Evolutionary conservation across 1,140 invertebrate species (phyloP).

Genomic region (Drosophila sproati): DNA sequence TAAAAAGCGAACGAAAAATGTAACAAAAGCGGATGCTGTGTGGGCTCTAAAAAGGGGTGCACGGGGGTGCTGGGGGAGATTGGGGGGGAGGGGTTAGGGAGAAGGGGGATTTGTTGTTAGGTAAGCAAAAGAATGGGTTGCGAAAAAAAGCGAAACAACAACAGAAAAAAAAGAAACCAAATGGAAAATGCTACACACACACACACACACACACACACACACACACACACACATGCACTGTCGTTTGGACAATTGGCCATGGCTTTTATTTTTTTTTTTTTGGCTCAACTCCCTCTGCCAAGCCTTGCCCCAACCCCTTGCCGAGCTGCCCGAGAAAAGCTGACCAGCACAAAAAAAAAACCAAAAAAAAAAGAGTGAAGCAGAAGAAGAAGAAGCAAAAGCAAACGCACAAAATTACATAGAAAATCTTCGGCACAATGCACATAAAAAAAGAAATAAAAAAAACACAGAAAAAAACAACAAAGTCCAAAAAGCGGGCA

Average conservation of each 20-base stretch:
- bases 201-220: slow-evolving; percentile 24
- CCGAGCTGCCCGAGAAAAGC: slow-evolving; percentile 74
- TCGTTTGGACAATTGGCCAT: slow-evolving; percentile 77
- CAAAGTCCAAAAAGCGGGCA: slow-evolving; percentile 52
- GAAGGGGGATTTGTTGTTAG: slow-evolving; percentile 22
- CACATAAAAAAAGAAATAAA: slow-evolving; percentile 61
- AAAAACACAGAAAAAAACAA: slow-evolving; percentile 24
- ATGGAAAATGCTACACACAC: slow-evolving; percentile 39
- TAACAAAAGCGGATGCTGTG: slow-evolving; percentile 66
- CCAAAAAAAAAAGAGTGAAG: slow-evolving; percentile 19
- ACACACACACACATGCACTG: slow-evolving; percentile 39
- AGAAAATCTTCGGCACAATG: slow-evolving; percentile 64
- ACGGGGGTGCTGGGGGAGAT: background rate
- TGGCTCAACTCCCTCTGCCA: background rate
- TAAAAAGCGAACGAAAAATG: slow-evolving; percentile 29
- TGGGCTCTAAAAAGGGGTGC: slow-evolving; percentile 11
- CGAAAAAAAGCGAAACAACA: slow-evolving; percentile 16
- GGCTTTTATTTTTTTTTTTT: slow-evolving; percentile 45
- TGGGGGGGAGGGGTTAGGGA: background rate
- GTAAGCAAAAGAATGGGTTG: slow-evolving; percentile 47
- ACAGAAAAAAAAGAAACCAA: slow-evolving; percentile 21
- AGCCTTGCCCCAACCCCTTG: slow-evolving; percentile 28
- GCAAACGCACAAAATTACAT: slow-evolving; percentile 74
- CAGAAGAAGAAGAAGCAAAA: slow-evolving; percentile 4
- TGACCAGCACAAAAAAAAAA: slow-evolving; percentile 74